phyloP scores from a whole-genome alignment of 1,140 invertebrate genomes.

The Amyelois transitella region DNA sequence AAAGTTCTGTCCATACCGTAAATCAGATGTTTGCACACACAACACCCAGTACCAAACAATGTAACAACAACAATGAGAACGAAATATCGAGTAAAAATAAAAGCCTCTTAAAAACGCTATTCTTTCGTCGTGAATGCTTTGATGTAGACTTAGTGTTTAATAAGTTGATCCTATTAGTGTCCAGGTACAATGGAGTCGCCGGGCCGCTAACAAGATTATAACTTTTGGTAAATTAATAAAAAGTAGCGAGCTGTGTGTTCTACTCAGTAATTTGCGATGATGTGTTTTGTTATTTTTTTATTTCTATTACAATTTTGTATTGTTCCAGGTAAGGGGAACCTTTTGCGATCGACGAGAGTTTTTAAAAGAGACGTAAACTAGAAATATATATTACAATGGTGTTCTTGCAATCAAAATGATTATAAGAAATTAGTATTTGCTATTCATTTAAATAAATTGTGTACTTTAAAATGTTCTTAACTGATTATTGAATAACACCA shows the following conservation, averaged over 20 bases:
- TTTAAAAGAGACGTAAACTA: neutral
- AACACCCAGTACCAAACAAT: too few species aligned
- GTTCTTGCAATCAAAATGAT: too few species aligned
- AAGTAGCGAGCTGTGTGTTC: constrained; percentile 51
- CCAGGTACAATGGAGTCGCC: constrained; percentile 65
- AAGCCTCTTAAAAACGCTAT: constrained; percentile 64
- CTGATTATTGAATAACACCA: too few species aligned
- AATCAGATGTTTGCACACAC: too few species aligned
- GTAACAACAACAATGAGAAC: neutral
- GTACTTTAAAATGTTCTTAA: too few species aligned
- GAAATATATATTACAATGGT: too few species aligned
- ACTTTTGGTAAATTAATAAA: constrained; percentile 73
- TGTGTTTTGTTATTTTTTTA: neutral
- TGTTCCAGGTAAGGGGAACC: neutral
- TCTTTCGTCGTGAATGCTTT: constrained; percentile 61
- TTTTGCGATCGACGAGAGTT: neutral
- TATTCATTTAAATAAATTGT: too few species aligned
- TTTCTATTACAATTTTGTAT: neutral
- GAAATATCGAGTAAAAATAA: constrained; percentile 17
- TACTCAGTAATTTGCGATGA: constrained; percentile 18
- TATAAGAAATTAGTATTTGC: too few species aligned
- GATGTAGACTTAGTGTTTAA: constrained; percentile 74
- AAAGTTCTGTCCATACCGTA: too few species aligned
- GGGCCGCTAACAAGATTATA: constrained; percentile 70
- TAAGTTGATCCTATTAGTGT: constrained; percentile 73